phyloP scores from a whole-genome alignment of 2,113 vertebrate species.

The Megaceryle torquata region DNA sequence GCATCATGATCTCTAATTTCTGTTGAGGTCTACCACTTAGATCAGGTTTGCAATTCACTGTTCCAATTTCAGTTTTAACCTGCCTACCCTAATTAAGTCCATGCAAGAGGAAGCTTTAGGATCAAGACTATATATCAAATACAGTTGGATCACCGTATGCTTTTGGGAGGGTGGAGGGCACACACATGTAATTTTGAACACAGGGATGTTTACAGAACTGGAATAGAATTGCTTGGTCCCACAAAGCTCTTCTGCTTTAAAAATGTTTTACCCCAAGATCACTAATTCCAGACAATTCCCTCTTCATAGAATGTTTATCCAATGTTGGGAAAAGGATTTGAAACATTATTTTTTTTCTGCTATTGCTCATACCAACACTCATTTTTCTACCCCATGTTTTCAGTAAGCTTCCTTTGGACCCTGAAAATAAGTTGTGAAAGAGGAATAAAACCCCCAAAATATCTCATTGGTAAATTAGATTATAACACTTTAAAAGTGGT shows the following conservation, averaged over 20 bases:
- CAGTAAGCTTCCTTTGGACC: conserved; percentile 74
- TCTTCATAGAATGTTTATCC: conserved; percentile 10
- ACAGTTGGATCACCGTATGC: background rate
- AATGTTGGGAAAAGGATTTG: conserved; percentile 31
- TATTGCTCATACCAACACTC: conserved; percentile 27
- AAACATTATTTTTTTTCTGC: conserved; percentile 22
- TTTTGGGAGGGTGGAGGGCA: background rate
- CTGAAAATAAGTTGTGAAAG: conserved; percentile 62
- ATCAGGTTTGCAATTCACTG: conserved; percentile 53
- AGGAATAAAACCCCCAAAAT: conserved; percentile 11
- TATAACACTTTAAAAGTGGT: conserved; percentile 80
- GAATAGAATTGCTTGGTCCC: conserved; percentile 79
- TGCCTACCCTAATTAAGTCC: conserved; percentile 57
- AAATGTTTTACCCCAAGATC: conserved; percentile 6
- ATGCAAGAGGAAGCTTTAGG: conserved; percentile 53
- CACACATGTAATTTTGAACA: background rate
- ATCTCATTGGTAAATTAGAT: conserved; percentile 73
- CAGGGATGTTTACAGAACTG: conserved; percentile 47
- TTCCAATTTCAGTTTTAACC: conserved; percentile 44
- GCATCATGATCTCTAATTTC: conserved; percentile 66
- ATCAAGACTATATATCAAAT: conserved; percentile 27
- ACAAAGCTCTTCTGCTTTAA: conserved; percentile 47
- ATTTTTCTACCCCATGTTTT: conserved; percentile 22
- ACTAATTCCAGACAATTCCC: conserved; percentile 28
- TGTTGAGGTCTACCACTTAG: conserved; percentile 60